Conservation (phyloP, 2,113 vertebrate genomes). For the Pangasianodon hypophthalmus region DNA sequence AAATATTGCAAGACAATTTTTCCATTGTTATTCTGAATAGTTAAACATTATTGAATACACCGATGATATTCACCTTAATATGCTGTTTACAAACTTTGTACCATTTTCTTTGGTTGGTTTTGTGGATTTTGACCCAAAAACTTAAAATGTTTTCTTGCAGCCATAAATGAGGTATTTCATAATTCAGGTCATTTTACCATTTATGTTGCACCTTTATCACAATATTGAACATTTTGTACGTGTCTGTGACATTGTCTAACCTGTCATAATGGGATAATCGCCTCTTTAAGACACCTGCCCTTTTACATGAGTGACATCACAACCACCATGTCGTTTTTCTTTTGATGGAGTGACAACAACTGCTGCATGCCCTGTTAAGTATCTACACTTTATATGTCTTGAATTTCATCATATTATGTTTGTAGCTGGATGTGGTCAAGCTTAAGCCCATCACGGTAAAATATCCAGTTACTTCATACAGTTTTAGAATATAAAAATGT, state of each 20-base stretch:
- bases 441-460: too few relatives aligned
- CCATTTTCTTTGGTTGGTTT: neutral
- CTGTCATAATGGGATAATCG: neutral
- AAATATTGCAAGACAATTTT: neutral
- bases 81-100: neutral
- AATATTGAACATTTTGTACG: neutral
- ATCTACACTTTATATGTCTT: neutral
- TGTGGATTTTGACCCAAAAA: neutral
- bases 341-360: neutral
- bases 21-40: neutral
- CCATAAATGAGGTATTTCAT: neutral
- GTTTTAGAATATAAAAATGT: neutral
- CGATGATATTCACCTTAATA: neutral
- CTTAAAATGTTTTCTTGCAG: neutral
- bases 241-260: neutral
- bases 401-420: neutral
- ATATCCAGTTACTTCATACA: neutral
- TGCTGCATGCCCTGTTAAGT: neutral
- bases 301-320: neutral
- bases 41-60: neutral
- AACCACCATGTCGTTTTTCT: neutral
- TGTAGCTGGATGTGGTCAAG: neutral
- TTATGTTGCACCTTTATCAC: neutral
- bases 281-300: neutral
- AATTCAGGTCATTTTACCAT: neutral